Conservation (phyloP, 2,888 invertebrate species). For the Gryllus longicercus region DNA sequence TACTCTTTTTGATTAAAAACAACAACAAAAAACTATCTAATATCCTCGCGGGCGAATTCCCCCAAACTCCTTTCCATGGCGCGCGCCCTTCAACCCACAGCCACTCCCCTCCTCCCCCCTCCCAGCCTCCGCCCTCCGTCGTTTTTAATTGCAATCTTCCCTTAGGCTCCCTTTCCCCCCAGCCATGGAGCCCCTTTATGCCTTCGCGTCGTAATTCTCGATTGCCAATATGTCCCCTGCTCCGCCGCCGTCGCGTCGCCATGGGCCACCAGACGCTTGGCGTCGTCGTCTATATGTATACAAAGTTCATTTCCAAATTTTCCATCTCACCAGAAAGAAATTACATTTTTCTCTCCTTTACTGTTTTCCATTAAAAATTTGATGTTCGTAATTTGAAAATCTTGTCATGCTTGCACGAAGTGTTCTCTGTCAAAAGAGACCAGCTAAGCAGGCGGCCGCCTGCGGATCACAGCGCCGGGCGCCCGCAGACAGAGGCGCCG, state of each 20-base stretch:
- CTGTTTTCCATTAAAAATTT: constrained; percentile 35
- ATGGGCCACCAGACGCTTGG: neutral
- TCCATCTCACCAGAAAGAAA: constrained; percentile 38
- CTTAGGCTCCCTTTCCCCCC: neutral
- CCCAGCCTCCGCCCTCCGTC: neutral
- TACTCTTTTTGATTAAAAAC: no score
- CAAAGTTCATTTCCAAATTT: constrained; percentile 35
- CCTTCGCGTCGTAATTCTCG: neutral
- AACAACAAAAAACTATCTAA: no score
- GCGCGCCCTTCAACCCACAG: neutral
- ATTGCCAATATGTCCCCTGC: constrained; percentile 21
- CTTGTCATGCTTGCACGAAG: constrained; percentile 29
- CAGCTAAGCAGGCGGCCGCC: neutral
- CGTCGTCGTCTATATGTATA: neutral
- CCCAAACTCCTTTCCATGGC: neutral
- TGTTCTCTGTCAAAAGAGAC: constrained; percentile 21
- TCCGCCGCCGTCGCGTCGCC: neutral
- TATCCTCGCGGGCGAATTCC: no score
- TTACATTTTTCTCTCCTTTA: constrained; percentile 37
- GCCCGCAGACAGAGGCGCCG: no score
- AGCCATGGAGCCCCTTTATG: neutral
- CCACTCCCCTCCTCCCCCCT: neutral
- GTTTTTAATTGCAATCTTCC: constrained; percentile 10
- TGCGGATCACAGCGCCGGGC: no score
- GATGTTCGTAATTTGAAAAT: constrained; percentile 34